phyloP scores from a whole-genome alignment of 1,140 invertebrate genomes.

The Magallana gigas region DNA sequence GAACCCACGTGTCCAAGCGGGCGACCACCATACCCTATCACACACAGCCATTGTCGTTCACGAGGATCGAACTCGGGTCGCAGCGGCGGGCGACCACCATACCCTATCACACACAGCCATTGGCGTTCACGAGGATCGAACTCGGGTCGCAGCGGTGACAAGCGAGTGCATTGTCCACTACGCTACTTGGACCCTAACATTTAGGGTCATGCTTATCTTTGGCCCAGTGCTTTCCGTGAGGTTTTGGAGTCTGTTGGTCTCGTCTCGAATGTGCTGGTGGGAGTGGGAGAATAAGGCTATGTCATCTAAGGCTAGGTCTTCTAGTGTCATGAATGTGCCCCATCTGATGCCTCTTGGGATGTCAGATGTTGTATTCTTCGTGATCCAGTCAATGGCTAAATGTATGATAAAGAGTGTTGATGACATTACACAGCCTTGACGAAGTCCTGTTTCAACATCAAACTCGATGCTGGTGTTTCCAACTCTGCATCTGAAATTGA shows the following conservation, averaged over 20 bases:
- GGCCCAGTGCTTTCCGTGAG: background rate
- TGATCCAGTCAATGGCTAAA: conserved; percentile 32
- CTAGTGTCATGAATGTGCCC: background rate
- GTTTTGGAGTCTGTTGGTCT: background rate
- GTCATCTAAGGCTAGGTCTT: conserved; percentile 45
- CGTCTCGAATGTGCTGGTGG: background rate
- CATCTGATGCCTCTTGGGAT: conserved; percentile 36
- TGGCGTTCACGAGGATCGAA: background rate
- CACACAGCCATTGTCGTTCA: too few species aligned
- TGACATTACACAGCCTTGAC: too few species aligned
- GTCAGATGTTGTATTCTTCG: conserved; percentile 7
- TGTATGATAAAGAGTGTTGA: conserved; percentile 14
- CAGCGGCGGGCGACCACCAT: too few species aligned
- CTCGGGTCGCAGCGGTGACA: conserved; percentile 40
- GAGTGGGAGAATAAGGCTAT: conserved; percentile 39
- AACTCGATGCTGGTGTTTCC: too few species aligned
- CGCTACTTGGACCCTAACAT: background rate
- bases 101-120: conserved; percentile 16
- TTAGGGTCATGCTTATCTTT: conserved; percentile 12
- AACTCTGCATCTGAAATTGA: too few species aligned
- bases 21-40: too few species aligned
- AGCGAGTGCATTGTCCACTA: too few species aligned
- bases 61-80: too few species aligned
- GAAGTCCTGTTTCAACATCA: too few species aligned
- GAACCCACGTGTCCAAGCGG: too few species aligned